Base-by-base conservation (phyloP, 2,888 invertebrate genomes). In the Spilosoma lubricipeda region DNA sequence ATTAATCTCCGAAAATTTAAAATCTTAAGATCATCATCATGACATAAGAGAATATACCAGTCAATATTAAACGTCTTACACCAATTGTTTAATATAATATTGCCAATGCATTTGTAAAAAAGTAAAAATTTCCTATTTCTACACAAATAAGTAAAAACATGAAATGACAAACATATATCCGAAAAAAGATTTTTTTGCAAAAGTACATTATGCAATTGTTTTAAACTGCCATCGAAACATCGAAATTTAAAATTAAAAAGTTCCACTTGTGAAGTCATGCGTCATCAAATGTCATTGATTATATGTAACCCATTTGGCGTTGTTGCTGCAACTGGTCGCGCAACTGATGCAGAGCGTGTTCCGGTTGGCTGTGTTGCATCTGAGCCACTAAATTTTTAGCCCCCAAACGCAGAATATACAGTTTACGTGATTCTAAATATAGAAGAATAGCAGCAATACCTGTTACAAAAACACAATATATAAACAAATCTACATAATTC, bases 351-450 rank as follows among this genome's bases (percentile, higher is more conserved):
- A 95, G 80, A 0, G 95, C 93, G 78, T 96, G 95, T 80, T 96
- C 96, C 0, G 96, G 95, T 85, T 97, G 97, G 78, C 97, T 97
- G 92, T 98, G 96, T 87, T 98, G 98, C 98, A 98, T 98, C 91
- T 98, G 98, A 94, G 97, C 98, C 5, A 98, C 98, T n/a, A 98
- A 96, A 93, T 98, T 98, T 88, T 97, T 97, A 65, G 98, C 98
- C 91, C 98, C 97, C 68, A 97, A 96, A 65, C 98, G 97, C 75
- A 97, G 91, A 86, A 97, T 97, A 84, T 98, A 98, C 48, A 98
- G 96, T 80, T 97, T 96, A 72, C 96, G 96, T 0, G 98, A 96
- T 86, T 98, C 98, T 80, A 97, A 95, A 87, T 97, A 98, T 45
- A 98, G 89, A 65, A 97, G 96, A 66, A 97, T 93, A 3, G 97